A percentile compares a stretch with the other conserved stretches of the same genome.
phyloP scores from a whole-genome alignment of 2,797 vertebrate genomes.

The Heterohyrax brucei region DNA sequence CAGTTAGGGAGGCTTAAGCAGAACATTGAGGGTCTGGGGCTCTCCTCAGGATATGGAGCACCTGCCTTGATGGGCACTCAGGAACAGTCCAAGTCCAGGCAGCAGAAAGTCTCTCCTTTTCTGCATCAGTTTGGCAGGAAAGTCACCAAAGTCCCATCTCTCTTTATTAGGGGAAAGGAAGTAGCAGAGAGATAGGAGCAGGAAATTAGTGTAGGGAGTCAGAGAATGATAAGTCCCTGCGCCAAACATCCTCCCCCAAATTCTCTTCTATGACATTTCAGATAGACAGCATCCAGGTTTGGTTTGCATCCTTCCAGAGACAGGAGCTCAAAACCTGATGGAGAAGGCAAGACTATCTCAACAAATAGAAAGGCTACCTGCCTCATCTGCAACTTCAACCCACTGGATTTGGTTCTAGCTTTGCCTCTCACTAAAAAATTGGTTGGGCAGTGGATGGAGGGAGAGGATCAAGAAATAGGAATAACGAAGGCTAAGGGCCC shows the following conservation, averaged over 20 bases:
- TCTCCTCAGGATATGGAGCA: not conserved
- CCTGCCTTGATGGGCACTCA: not conserved
- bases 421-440: not conserved
- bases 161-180: not conserved
- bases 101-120: not conserved
- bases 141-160: not conserved
- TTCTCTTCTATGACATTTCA: not conserved
- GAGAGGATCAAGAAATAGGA: not conserved
- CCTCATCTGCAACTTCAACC: not conserved
- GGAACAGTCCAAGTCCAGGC: not conserved
- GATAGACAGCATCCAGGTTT: not conserved
- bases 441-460: not conserved
- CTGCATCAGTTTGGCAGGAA: not conserved
- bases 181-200: not conserved
- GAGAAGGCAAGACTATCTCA: not conserved
- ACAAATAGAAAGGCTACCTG: not conserved
- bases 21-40: not conserved
- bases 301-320: not conserved
- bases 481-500: not conserved
- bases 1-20: not conserved
- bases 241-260: constrained; percentile 21
- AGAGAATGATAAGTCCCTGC: not conserved
- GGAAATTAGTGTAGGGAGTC: not conserved
- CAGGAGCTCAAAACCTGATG: not conserved
- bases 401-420: not conserved